phyloP scores from a whole-genome alignment of 2,888 invertebrate species.

The Diabrotica balteata region DNA sequence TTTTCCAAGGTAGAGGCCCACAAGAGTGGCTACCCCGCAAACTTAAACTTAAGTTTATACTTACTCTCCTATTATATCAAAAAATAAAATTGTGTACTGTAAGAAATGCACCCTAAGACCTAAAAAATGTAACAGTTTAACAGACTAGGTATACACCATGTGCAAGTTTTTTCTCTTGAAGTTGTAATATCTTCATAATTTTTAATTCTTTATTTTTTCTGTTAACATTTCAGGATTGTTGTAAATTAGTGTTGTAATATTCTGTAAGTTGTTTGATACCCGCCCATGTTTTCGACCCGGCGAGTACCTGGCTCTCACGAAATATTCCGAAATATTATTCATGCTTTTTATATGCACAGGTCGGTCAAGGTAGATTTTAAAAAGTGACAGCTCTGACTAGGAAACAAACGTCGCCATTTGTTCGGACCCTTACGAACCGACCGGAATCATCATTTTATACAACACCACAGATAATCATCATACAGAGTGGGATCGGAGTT shows the following conservation, averaged over 20 bases:
- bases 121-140: too few relatives aligned
- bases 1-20: too few relatives aligned
- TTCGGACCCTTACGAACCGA: conserved; percentile 32
- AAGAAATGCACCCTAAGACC: too few relatives aligned
- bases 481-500: conserved; percentile 22
- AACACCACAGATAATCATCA: conserved; percentile 27
- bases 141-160: too few relatives aligned
- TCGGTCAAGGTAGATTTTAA: conserved; percentile 38
- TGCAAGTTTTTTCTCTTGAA: too few relatives aligned
- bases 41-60: too few relatives aligned
- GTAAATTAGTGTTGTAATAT: background rate
- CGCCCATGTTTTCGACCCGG: conserved; percentile 20
- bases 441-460: conserved; percentile 32
- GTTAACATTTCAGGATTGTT: too few relatives aligned
- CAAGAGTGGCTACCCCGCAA: too few relatives aligned
- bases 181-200: too few relatives aligned
- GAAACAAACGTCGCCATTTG: conserved; percentile 40
- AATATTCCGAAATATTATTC: conserved; percentile 39
- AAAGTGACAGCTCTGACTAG: conserved; percentile 40
- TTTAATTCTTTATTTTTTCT: too few relatives aligned
- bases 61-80: too few relatives aligned
- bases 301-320: conserved; percentile 31
- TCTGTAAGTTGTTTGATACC: background rate
- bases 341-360: conserved; percentile 33
- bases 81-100: too few relatives aligned